Base-by-base conservation (phyloP, 1,140 invertebrate species). In the Cydia strobilella region DNA sequence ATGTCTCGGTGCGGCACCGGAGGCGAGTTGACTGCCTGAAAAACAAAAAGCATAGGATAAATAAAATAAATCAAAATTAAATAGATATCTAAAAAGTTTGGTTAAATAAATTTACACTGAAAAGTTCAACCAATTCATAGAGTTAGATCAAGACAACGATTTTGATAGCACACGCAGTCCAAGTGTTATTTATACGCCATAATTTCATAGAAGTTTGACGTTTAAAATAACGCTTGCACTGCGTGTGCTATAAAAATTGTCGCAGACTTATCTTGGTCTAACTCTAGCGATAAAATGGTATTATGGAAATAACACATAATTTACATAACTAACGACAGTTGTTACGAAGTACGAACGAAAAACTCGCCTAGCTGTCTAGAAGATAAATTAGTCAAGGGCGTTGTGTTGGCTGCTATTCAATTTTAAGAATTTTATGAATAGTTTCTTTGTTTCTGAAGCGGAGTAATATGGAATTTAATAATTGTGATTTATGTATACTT, bases 1-100 rank as follows among this genome's bases (percentile, higher is more conserved):
- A 88, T 79, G 69, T 93, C 90, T 25, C 90, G 90, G 77, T 91
- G 89, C 25, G 89, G 84, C 73, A 88, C 86, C 72, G 90, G 83
- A 74, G 91, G 90, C 45, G 91, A 93, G 83, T 93, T 93, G 74
- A 93, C 91, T 80, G 91, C 90, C 91, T 93, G 90, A 79, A 92
- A 91, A 78, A 74, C 15, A 79, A 72, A 76, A 51, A 82, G 51
- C 54, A 23, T 23, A 12, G 7, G 54, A 59, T 59, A 12, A 71
- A 18, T 18, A 69, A 69, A 13, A 27, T 15, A 27, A 6, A 27
- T 13, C 5, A 27, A 65, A 35, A 31, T 31, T n/a, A 65, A 15
- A 31, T 65, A 73, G 7, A 12, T 9, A 39, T 39, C 65, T 18
- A 27, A 45, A 48, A 23, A 48, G 15, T 42, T 7, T 13, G 69